These are phyloP conservation scores for Phyllotis vaccarum DNA, from an alignment of 2,797 vertebrate species.

Conservation along the genomic window DNA sequence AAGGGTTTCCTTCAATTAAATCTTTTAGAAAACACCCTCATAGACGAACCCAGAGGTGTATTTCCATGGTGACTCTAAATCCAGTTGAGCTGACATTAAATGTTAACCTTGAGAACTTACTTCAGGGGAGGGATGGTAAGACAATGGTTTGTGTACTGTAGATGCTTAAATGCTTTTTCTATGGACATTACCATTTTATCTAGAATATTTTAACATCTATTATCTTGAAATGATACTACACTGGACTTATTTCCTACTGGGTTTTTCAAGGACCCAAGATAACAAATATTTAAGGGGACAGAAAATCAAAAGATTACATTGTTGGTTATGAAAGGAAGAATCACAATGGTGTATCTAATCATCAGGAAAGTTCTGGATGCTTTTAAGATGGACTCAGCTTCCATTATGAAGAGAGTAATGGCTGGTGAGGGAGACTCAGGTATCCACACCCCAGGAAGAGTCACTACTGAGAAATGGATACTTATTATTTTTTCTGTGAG, in stretches of 20 bases:
- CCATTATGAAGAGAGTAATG: constrained; percentile 61
- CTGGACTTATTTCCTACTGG: constrained; percentile 20
- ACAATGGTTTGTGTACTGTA: background rate
- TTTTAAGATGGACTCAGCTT: constrained; percentile 63
- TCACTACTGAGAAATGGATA: constrained; percentile 9
- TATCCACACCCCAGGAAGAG: background rate
- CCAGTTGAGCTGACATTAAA: background rate
- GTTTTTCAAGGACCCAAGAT: constrained; percentile 51
- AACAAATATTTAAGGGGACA: constrained; percentile 40
- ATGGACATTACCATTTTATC: background rate
- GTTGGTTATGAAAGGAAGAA: constrained; percentile 38
- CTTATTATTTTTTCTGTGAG: background rate
- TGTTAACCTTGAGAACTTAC: background rate
- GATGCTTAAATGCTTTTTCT: constrained; percentile 18
- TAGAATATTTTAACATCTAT: background rate
- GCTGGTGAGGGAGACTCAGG: background rate
- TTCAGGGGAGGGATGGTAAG: background rate
- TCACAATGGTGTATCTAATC: background rate
- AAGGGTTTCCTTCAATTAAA: background rate
- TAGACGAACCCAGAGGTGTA: background rate
- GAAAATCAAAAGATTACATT: constrained; percentile 50
- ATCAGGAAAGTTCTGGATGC: constrained; percentile 48
- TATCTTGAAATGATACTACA: constrained; percentile 47
- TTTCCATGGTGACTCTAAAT: background rate
- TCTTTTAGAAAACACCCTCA: background rate